Evolutionary conservation across 2,797 vertebrate genomes (phyloP), one percentile per base, ranked within the genome.

Genomic region (Vireo griseus): DNA sequence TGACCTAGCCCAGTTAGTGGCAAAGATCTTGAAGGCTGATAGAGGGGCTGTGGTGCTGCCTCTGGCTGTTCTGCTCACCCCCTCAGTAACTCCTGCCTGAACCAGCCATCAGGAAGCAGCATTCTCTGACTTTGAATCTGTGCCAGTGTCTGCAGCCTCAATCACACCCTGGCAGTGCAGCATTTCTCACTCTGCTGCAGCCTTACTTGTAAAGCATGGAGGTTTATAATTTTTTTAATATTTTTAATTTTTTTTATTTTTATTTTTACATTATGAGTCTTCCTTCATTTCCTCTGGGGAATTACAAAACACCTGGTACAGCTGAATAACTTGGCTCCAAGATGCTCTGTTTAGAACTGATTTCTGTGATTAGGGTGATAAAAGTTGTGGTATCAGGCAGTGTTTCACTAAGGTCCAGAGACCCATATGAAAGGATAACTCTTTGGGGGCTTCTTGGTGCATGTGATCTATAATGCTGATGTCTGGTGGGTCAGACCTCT

Each of bases 291-390:
- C 58, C 85, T 90, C 48, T 48, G 28, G 73, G 66, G 73, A 81
- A 69, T 94, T 92, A 94, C 74, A 45, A 68, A 94, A 75, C 69
- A 84, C 92, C 78, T 77, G 88, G 68, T 72, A 82, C 35, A 89
- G n/a, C 50, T 81, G 66, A 88, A 88, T 51, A 81, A 63, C 40
- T 88, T 94, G 85, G 82, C 95, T 90, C 1, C 0, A 78, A 50
- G 66, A 63, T 59, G 47, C 11, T 92, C 47, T 62, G 29, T 91
- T 93, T 88, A 78, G 54, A 50, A n/a, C n/a, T 37, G 59, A 69
- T 84, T 73, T 86, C 79, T 94, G 37, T 69, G 82, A 93, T 83
- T 72, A 62, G 33, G 37, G 10, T 62, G 87, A 86, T 68, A 82
- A 40, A 88, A 83, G 58, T 18, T 76, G 40, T 59, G n/a, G n/a